These are phyloP conservation scores for Heloderma charlesbogerti DNA, from an alignment of 2,113 vertebrate species.

Conservation along the genomic window DNA sequence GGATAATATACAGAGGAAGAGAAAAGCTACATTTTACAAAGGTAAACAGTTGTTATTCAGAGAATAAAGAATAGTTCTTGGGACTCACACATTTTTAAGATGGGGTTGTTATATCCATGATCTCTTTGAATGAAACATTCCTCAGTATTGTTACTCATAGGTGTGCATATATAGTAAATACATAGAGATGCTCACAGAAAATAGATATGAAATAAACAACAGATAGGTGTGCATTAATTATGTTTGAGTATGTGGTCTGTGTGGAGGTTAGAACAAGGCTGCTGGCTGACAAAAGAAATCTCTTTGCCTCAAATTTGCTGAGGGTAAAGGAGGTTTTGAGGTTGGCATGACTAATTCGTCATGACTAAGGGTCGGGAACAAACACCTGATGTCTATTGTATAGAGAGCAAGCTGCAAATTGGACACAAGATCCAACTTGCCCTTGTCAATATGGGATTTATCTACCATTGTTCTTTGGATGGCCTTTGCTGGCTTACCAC, in stretches of 20 bases:
- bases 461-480: background rate
- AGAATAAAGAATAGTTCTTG: background rate
- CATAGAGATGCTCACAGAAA: background rate
- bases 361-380: background rate
- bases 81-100: background rate
- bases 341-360: background rate
- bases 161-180: background rate
- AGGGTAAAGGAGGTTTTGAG: background rate
- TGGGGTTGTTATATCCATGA: background rate
- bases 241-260: background rate
- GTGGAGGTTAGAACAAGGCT: background rate
- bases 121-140: background rate
- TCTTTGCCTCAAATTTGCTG: background rate
- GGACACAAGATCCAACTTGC: background rate
- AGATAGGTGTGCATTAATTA: too few species aligned
- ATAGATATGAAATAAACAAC: background rate
- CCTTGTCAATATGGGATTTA: background rate
- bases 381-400: background rate
- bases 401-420: background rate
- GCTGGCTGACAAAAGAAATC: background rate
- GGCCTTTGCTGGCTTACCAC: background rate
- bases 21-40: background rate
- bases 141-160: background rate
- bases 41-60: background rate
- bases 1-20: background rate